Percentiles rank a stretch among this genome's conserved stretches.
Conservation (phyloP, 2,888 invertebrate genomes). For the Ceriagrion tenellum region DNA sequence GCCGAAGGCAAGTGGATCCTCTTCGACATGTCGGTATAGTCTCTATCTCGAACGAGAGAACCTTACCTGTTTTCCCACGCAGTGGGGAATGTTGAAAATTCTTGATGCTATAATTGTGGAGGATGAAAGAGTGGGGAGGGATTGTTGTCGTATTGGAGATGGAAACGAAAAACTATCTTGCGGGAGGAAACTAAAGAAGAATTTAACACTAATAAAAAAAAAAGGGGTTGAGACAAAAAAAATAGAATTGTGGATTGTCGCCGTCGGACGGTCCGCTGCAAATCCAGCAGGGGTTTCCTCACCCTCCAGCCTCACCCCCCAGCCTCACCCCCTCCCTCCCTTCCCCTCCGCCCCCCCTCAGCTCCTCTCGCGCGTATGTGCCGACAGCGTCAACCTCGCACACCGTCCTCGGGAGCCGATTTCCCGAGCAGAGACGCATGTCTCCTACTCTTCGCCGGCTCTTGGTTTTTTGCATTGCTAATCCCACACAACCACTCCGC, state of each 20-base stretch:
- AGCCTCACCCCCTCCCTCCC: not conserved
- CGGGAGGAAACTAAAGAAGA: not conserved
- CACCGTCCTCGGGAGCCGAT: too few relatives aligned
- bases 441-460: not conserved
- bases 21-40: not conserved
- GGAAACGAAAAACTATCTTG: not conserved
- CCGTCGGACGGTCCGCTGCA: slow-evolving; percentile 51
- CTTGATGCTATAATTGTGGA: not conserved
- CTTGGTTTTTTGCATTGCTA: slow-evolving; percentile 41
- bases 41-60: not conserved
- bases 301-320: not conserved
- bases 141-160: not conserved
- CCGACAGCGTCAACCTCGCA: too few relatives aligned
- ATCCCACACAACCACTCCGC: not conserved
- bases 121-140: not conserved
- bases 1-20: not conserved
- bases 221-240: not conserved
- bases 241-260: not conserved
- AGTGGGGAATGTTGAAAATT: not conserved
- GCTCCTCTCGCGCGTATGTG: not conserved
- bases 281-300: too few relatives aligned
- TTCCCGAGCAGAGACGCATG: slow-evolving; percentile 25
- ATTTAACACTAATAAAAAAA: slow-evolving; percentile 1
- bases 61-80: not conserved
- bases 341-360: not conserved